A percentile compares a stretch with the other conserved stretches of the same genome.
phyloP scores from a whole-genome alignment of 2,113 vertebrate species.

The Channa maculata region DNA sequence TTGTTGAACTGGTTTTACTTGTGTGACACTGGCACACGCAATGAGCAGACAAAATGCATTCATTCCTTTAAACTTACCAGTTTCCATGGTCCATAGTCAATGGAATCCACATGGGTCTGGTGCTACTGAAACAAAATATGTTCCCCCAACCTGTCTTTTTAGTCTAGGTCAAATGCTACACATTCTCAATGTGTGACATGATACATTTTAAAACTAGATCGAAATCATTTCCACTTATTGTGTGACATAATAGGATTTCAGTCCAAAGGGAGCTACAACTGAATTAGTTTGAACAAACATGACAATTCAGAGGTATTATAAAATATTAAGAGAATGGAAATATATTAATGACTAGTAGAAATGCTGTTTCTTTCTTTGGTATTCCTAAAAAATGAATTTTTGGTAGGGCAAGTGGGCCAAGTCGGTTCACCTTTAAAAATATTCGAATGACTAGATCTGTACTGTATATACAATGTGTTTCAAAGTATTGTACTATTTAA shows the following conservation, averaged over 20 bases:
- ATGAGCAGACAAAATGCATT: background rate
- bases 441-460: no score
- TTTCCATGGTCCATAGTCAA: background rate
- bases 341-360: no score
- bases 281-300: background rate
- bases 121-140: no score
- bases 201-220: background rate
- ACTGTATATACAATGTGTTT: no score
- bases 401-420: no score
- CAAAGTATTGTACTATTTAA: no score
- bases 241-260: background rate
- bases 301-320: background rate
- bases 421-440: no score
- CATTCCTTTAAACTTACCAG: background rate
- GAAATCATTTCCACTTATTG: background rate
- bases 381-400: no score
- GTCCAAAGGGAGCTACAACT: background rate
- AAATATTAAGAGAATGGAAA: background rate
- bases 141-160: background rate
- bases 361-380: no score
- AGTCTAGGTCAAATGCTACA: background rate
- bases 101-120: no score
- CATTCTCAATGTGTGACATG: background rate
- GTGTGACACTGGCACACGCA: background rate
- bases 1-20: constrained; percentile 18